Evolutionary conservation across 2,113 vertebrate species (phyloP).

Genomic region (Capreolus pygargus): DNA sequence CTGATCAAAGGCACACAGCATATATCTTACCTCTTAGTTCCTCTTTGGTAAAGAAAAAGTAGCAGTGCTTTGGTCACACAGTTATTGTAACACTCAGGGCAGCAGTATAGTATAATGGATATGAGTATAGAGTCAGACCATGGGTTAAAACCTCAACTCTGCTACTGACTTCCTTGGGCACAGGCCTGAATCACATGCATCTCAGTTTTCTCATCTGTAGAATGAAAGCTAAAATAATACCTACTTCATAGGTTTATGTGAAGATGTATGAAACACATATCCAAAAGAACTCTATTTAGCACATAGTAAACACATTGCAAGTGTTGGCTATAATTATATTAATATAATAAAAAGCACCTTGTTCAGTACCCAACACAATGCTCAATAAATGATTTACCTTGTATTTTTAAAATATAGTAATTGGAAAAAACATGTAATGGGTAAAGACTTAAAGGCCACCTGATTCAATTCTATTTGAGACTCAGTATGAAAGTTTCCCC

Average conservation of each 20-base stretch:
- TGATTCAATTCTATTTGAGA: neutral
- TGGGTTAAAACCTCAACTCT: neutral
- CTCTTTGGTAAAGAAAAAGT: neutral
- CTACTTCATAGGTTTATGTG: neutral
- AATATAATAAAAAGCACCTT: neutral
- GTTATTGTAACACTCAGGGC: neutral
- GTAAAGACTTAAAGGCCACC: neutral
- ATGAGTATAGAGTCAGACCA: neutral
- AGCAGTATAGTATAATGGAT: neutral
- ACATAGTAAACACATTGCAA: neutral
- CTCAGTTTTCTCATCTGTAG: neutral
- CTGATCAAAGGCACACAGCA: neutral
- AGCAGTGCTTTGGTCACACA: too few species aligned
- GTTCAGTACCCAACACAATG: neutral
- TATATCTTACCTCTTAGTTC: neutral
- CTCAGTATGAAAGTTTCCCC: neutral
- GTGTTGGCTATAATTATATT: neutral
- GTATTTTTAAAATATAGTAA: neutral
- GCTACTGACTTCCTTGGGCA: neutral
- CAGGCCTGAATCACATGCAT: neutral
- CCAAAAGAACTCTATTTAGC: neutral
- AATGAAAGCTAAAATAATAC: neutral
- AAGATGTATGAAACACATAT: neutral
- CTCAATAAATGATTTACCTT: neutral
- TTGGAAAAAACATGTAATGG: neutral